Base-by-base conservation (phyloP, 2,888 invertebrate genomes). In the Machimus atricapillus region DNA sequence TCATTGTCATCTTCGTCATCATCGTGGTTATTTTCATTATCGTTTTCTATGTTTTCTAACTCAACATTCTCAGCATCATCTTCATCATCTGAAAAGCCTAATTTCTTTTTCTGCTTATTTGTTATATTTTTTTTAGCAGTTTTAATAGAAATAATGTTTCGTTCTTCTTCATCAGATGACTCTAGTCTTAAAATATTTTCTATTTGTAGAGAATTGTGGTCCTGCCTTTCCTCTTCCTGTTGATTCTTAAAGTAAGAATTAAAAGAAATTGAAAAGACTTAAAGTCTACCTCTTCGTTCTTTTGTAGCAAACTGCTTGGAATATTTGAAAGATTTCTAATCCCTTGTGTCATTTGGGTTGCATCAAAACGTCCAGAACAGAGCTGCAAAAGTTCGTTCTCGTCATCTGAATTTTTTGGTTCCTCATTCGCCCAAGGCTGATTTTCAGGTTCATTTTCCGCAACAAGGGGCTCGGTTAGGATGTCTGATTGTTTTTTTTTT, bases 361-460 rank as follows among this genome's bases (percentile, higher is more conserved):
- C 1, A 43, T 74, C 73, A 90, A 95, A 95, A 87, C 94, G 93
- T 1, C 94, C 95, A 6, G 94, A 94, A 89, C 94, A 95, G 16
- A 95, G 90, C 6, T 92, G 94, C 76, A 94, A 89, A 6, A 94
- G 90, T 89, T 94, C 94, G 87, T 93, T 93, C 58, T 94, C 93
- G 14, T 90, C 90, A 86, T 90, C 90, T 73, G 89, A 66, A n/a
- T 34, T 16, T 37, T 83, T 73, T 40, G 23, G 37, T 19, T 83
- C 83, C n/a, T 27, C 66, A 58, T 76, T 40, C 19, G 46, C 8
- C 85, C 74, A 76, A 2, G 73, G 23, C n/a, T 6, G 19, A 9
- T n/a, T 66, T 34, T 37, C 37, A n/a, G 31, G 31, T n/a, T n/a
- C 27, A 43, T 66, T 83, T 34, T n/a, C 34, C 37, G 16, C 40